Conservation (phyloP, 64 coral and sea anemone genomes). For the Porites lutea region DNA sequence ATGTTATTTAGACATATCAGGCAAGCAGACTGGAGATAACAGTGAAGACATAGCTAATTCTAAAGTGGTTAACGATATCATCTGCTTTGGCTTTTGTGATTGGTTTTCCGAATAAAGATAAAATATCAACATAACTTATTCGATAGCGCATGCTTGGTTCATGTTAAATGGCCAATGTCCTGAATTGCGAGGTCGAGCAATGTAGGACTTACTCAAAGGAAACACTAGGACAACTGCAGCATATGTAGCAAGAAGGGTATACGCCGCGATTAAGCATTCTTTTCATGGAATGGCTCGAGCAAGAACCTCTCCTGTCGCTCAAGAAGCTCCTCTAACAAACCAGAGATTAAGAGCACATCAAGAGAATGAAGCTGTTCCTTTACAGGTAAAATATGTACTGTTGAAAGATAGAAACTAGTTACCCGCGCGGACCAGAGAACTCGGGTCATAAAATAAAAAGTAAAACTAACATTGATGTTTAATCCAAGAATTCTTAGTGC, state of each 20-base stretch:
- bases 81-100: neutral
- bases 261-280: neutral
- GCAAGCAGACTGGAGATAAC: conserved; percentile 18
- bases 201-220: neutral
- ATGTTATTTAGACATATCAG: conserved; percentile 1
- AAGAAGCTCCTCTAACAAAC: neutral
- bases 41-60: conserved; percentile 28
- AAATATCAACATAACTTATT: neutral
- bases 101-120: neutral
- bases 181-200: neutral
- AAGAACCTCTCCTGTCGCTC: neutral
- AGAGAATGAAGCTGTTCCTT: neutral
- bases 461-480: neutral
- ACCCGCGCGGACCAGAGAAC: too few relatives aligned
- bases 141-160: neutral
- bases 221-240: neutral
- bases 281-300: neutral
- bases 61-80: conserved; percentile 20
- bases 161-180: neutral
- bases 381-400: neutral
- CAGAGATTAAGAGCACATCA: neutral
- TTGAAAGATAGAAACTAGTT: neutral
- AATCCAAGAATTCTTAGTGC: neutral
- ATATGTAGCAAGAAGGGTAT: neutral
- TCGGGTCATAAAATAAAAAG: neutral